These are phyloP conservation scores for Conger conger DNA, from an alignment of 2,113 vertebrate genomes.

Conservation along the genomic window DNA sequence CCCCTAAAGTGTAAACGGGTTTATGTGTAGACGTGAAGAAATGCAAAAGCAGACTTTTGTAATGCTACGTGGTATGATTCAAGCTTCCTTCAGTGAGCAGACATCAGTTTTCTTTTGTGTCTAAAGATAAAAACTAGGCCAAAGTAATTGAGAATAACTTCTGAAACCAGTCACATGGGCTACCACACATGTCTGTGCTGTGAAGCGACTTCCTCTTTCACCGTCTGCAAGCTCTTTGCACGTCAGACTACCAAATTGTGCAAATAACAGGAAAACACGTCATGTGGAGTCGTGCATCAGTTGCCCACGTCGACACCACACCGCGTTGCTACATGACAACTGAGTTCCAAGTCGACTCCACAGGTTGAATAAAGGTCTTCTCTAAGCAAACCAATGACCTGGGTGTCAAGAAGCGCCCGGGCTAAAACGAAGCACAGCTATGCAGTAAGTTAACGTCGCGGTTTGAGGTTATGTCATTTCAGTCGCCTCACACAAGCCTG, in stretches of 20 bases:
- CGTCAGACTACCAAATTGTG: not conserved
- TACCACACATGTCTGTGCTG: not conserved
- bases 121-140: not conserved
- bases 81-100: not conserved
- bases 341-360: not conserved
- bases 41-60: not conserved
- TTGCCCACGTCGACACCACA: too few species aligned
- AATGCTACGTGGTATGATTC: not conserved
- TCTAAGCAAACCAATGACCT: not conserved
- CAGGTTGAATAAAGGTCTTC: not conserved
- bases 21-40: not conserved
- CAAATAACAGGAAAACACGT: not conserved
- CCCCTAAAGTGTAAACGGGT: not conserved
- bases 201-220: not conserved
- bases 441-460: not conserved
- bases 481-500: not conserved
- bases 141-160: slow-evolving; percentile 1
- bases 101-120: not conserved
- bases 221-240: not conserved
- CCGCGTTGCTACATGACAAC: not conserved
- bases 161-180: not conserved
- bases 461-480: not conserved
- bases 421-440: not conserved
- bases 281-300: not conserved
- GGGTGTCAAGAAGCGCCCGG: not conserved